A percentile compares a stretch with the other conserved stretches of the same genome.
phyloP scores from a whole-genome alignment of 2,113 vertebrate species.

The Egretta garzetta region DNA sequence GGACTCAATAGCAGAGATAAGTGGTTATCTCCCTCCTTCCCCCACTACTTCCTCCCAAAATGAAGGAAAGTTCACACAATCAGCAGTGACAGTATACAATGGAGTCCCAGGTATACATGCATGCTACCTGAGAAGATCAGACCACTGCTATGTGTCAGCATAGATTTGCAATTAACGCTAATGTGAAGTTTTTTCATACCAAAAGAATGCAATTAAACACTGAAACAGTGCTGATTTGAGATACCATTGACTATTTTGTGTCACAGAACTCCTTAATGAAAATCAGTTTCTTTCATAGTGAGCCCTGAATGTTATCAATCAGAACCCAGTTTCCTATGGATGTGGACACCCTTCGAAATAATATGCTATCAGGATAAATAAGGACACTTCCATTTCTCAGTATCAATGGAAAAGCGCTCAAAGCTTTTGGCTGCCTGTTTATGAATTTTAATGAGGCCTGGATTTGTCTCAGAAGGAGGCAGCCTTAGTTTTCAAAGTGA shows the following conservation, averaged over 20 bases:
- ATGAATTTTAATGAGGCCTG: conserved; percentile 63
- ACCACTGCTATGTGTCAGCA: not conserved
- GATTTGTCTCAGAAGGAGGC: conserved; percentile 57
- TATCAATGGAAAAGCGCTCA: not conserved
- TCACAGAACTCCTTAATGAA: conserved; percentile 2
- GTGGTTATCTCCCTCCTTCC: not conserved
- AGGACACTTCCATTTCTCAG: conserved; percentile 30
- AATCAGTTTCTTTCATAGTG: not conserved
- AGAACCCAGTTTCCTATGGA: conserved; percentile 14
- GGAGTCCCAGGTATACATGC: rapidly evolving
- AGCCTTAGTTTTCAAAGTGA: conserved; percentile 54
- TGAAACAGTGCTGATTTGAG: not conserved
- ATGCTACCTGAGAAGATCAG: not conserved
- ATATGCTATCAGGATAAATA: conserved; percentile 10
- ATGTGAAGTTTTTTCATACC: not conserved
- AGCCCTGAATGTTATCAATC: conserved; percentile 31
- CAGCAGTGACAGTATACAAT: not conserved
- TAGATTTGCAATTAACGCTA: not conserved
- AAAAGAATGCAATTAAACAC: not conserved
- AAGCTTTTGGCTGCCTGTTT: conserved; percentile 48
- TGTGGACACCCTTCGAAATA: conserved; percentile 33
- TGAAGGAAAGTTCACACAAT: not conserved
- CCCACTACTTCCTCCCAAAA: not conserved
- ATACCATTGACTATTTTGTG: not conserved
- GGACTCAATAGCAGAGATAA: not conserved